These are phyloP conservation scores for Hypanus sabinus DNA, from an alignment of 2,113 vertebrate genomes.

Conservation along the genomic window DNA sequence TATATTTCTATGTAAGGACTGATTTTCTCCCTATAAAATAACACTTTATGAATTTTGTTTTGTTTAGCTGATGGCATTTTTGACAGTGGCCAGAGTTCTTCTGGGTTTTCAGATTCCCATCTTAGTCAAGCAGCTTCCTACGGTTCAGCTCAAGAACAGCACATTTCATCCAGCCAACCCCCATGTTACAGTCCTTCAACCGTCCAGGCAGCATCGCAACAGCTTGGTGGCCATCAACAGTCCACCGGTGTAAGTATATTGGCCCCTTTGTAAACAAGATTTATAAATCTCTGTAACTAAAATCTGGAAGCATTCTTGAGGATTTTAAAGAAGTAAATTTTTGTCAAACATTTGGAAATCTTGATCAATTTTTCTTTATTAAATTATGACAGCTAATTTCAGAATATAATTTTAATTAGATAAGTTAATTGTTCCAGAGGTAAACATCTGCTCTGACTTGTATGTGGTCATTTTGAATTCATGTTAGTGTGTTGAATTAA, in stretches of 20 bases:
- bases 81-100: slow-evolving; percentile 89
- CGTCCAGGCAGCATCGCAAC: slow-evolving; percentile 55
- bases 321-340: background rate
- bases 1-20: no score
- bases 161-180: slow-evolving; percentile 53
- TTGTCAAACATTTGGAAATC: background rate
- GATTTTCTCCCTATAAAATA: background rate
- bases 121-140: slow-evolving; percentile 74
- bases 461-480: background rate
- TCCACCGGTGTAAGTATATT: slow-evolving; percentile 74
- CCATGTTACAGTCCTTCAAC: slow-evolving; percentile 55
- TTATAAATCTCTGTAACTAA: background rate
- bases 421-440: background rate
- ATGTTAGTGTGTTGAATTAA: background rate
- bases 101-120: slow-evolving; percentile 75
- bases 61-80: slow-evolving; percentile 69
- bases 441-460: background rate
- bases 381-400: background rate
- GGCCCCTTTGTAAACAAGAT: background rate
- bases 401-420: background rate
- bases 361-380: background rate
- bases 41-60: background rate
- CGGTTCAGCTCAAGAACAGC: slow-evolving; percentile 67
- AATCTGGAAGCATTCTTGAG: background rate
- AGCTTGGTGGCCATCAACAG: slow-evolving; percentile 63